phyloP scores from a whole-genome alignment of 2,113 vertebrate genomes.

The Stigmatopora nigra region DNA sequence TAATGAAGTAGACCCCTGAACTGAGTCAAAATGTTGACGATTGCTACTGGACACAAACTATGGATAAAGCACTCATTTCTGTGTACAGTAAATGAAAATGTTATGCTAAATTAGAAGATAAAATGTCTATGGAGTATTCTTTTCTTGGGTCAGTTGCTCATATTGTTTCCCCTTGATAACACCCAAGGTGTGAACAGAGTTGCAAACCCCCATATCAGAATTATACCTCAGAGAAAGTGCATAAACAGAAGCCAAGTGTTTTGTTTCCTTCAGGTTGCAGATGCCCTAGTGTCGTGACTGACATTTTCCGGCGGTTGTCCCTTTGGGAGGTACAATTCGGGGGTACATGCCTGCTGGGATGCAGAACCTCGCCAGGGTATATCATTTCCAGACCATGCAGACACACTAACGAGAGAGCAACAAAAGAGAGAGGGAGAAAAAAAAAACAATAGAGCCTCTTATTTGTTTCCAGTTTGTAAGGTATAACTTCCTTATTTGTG shows the following conservation, averaged over 20 bases:
- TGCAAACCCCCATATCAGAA: constrained; percentile 17
- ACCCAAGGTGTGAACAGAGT: constrained; percentile 11
- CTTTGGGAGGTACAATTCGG: constrained; percentile 45
- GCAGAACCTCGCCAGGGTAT: constrained; percentile 45
- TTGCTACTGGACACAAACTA: constrained; percentile 40
- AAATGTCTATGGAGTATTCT: constrained; percentile 1
- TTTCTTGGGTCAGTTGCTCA: background rate
- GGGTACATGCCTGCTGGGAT: constrained; percentile 39
- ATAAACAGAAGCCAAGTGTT: constrained; percentile 52
- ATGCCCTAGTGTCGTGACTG: constrained; percentile 51
- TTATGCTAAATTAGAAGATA: constrained; percentile 28
- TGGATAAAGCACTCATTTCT: constrained; percentile 29
- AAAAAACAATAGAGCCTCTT: background rate
- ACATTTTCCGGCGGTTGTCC: constrained; percentile 54
- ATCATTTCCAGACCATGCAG: constrained; percentile 57
- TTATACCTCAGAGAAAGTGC: constrained; percentile 49
- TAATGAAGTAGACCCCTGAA: constrained; percentile 21
- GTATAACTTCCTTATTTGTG: constrained; percentile 2
- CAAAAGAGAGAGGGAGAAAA: background rate
- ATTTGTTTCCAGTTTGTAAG: constrained; percentile 8
- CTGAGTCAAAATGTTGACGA: constrained; percentile 49
- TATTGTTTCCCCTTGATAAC: constrained; percentile 3
- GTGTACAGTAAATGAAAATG: constrained; percentile 22
- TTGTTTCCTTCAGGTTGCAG: constrained; percentile 36
- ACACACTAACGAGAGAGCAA: constrained; percentile 35